phyloP scores from a whole-genome alignment of 2,888 invertebrate genomes.

The Pinctada fucata region DNA sequence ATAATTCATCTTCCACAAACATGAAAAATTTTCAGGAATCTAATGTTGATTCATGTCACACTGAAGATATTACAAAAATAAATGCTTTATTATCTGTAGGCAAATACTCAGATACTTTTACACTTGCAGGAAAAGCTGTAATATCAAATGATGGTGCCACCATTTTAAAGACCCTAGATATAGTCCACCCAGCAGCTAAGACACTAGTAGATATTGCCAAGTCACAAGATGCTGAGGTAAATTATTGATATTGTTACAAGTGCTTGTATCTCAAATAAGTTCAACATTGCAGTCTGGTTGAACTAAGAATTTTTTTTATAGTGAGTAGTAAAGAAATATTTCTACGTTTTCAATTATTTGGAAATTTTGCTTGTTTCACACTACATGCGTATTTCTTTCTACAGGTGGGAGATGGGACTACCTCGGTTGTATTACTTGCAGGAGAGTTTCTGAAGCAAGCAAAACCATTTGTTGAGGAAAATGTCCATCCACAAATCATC shows the following conservation, averaged over 20 bases:
- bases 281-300: not conserved
- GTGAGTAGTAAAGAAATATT: too few species aligned
- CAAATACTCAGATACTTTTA: not conserved
- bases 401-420: constrained; percentile 98
- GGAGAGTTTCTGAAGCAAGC: constrained; percentile 96
- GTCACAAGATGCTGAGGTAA: constrained; percentile 97
- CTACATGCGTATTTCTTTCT: not conserved
- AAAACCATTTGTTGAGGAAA: constrained; percentile 97
- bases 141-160: constrained; percentile 99
- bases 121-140: constrained; percentile 85
- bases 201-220: constrained; percentile 99
- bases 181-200: constrained; percentile 98
- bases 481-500: constrained; percentile 94
- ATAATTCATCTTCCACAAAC: too few species aligned
- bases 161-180: constrained; percentile 97
- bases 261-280: not conserved
- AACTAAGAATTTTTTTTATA: not conserved
- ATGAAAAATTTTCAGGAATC: too few species aligned
- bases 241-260: not conserved
- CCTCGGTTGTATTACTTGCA: constrained; percentile 95
- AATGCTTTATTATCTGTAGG: too few species aligned
- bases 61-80: too few species aligned
- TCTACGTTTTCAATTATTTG: too few species aligned
- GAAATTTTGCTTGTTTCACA: too few species aligned
- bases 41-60: too few species aligned